Base-by-base conservation (phyloP, 92 coral and sea anemone species). In the Epizoanthus rinbou region DNA sequence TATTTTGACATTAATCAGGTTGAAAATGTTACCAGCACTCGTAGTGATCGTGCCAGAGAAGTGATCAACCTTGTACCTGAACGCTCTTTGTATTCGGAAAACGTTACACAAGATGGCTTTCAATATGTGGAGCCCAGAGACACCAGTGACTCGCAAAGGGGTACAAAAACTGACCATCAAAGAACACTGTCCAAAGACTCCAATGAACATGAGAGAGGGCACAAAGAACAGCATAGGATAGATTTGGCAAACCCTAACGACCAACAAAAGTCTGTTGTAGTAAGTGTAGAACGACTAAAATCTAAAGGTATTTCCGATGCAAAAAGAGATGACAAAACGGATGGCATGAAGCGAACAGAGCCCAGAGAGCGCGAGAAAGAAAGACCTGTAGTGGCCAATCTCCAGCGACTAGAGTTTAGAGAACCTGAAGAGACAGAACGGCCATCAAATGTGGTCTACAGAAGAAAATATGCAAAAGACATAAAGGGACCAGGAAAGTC, bases 21-120 rank as follows among this genome's bases (percentile, higher is more conserved):
- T 23, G 86, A 73, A 28, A 39, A 83, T 5, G 62, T 59, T 56
- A 63, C 58, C 13, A 72, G 39, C 5, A 53, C 47, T 33, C 90
- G 86, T 14, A 33, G 16, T 25, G 84, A 50, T 50, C 54, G 54
- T 50, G 54, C 15, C 54, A 50, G 54, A 10, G 54, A 13, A 50
- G 54, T 1, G 54, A 15, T 15, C 16, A 50, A 50, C 54, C 3
- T 11, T 50, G 11, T 50, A 13, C 54, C 54, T 50, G 16, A 50
- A 13, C 54, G 54, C 54, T 1, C 54, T 50, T 50, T 78, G 25
- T 22, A 78, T 41, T 17, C 71, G 28, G 82, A 59, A 41, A 62
- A 7, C 5, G 19, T 14, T 39, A 10, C 52, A 21, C 65, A 39
- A 41, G 58, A 18, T 11, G 17, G 63, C 16, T 16, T 18, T 33